Conservation (phyloP, 1,140 invertebrate genomes). For the Bombus huntii region DNA sequence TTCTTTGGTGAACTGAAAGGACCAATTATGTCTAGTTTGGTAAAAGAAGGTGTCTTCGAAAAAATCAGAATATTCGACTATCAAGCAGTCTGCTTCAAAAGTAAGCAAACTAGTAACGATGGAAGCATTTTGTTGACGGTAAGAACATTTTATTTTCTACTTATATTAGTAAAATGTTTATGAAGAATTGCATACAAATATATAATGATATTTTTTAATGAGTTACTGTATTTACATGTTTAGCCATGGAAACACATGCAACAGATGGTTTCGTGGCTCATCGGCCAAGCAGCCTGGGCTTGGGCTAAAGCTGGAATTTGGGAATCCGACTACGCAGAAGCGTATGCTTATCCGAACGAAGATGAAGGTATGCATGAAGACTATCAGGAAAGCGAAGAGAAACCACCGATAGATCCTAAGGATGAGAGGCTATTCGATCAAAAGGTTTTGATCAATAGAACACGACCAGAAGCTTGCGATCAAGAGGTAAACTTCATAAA, state of each 20-base stretch:
- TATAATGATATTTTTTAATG: neutral
- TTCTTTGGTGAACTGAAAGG: conserved; percentile 94
- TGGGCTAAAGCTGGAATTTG: conserved; percentile 81
- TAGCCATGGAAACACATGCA: conserved; percentile 81
- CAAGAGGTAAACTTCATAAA: conserved; percentile 83
- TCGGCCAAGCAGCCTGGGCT: conserved; percentile 79
- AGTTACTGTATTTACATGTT: neutral
- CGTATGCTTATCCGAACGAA: conserved; percentile 74
- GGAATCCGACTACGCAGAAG: conserved; percentile 75
- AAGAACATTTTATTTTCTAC: conserved; percentile 59
- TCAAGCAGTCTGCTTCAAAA: conserved; percentile 93
- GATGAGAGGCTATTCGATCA: conserved; percentile 84
- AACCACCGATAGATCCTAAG: conserved; percentile 79
- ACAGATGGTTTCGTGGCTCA: conserved; percentile 79
- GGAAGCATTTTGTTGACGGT: conserved; percentile 86
- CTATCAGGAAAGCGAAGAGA: conserved; percentile 79
- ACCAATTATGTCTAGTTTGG: conserved; percentile 89
- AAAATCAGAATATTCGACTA: conserved; percentile 92
- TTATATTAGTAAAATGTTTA: neutral
- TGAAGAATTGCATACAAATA: neutral
- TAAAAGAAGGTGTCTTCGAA: conserved; percentile 90
- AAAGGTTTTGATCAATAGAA: conserved; percentile 88
- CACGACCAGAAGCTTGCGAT: conserved; percentile 90
- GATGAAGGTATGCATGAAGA: conserved; percentile 78
- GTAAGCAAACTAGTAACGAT: conserved; percentile 84